These are phyloP conservation scores for Alfaro cultratus DNA, from an alignment of 2,797 vertebrate species.

Conservation along the genomic window DNA sequence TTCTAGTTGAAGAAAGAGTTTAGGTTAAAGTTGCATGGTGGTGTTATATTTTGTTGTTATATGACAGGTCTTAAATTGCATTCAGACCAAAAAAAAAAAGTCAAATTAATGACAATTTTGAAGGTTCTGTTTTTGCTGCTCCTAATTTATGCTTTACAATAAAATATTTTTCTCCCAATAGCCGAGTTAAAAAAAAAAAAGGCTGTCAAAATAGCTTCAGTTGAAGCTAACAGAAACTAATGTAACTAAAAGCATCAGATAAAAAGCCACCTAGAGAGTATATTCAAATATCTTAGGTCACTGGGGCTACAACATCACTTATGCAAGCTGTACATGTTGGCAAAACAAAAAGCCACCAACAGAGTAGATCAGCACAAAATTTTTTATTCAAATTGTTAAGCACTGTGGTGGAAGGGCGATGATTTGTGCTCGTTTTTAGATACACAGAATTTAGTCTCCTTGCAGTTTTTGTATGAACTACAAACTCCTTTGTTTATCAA, in stretches of 20 bases:
- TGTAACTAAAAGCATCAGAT: neutral
- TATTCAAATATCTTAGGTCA: neutral
- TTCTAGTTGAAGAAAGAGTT: constrained; percentile 5
- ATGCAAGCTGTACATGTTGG: neutral
- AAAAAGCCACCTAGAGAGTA: neutral
- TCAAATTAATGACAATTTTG: neutral
- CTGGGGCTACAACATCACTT: neutral
- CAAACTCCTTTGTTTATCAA: neutral
- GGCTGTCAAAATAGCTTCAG: neutral
- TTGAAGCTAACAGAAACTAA: neutral
- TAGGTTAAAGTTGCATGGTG: neutral
- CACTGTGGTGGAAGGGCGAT: neutral
- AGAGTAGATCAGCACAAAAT: neutral
- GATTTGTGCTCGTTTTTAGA: neutral
- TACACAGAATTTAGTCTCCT: neutral
- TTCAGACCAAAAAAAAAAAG: neutral
- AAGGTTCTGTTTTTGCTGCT: neutral
- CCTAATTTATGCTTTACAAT: neutral
- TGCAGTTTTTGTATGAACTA: neutral
- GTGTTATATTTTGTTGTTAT: neutral
- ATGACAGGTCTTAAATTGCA: neutral
- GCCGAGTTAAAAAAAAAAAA: neutral
- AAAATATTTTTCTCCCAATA: neutral
- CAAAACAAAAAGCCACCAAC: neutral
- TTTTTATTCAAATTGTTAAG: neutral